These are phyloP conservation scores for Odobenus rosmarus DNA, from an alignment of 2,113 vertebrate species.

Conservation along the genomic window DNA sequence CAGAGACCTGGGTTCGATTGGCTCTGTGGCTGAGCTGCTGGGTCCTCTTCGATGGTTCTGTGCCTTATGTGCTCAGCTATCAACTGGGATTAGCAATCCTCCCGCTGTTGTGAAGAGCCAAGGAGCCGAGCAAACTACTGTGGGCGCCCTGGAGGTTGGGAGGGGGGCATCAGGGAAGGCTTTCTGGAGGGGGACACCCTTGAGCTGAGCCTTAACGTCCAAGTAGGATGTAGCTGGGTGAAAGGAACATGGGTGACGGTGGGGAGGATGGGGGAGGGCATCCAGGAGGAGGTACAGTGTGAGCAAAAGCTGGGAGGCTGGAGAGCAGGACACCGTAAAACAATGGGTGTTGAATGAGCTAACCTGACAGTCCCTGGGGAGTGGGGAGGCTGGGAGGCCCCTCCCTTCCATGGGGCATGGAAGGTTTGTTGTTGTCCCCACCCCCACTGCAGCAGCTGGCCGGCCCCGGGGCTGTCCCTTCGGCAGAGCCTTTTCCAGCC, in stretches of 20 bases:
- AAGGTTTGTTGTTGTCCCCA: background rate
- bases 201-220: background rate
- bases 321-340: background rate
- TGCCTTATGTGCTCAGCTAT: background rate
- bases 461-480: background rate
- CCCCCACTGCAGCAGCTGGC: constrained; percentile 30
- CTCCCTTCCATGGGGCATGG: background rate
- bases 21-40: background rate
- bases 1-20: background rate
- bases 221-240: background rate
- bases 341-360: background rate
- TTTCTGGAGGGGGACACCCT: background rate
- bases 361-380: background rate
- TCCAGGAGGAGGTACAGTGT: background rate
- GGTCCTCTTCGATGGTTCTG: background rate
- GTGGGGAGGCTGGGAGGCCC: background rate
- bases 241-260: background rate
- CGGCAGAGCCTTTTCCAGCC: background rate
- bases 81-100: background rate
- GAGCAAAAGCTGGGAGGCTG: background rate
- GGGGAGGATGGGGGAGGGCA: background rate
- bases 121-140: background rate
- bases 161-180: background rate
- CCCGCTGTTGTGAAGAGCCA: background rate
- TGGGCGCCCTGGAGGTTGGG: background rate